phyloP scores from a whole-genome alignment of 2,888 invertebrate species.

The Agriopis marginaria region DNA sequence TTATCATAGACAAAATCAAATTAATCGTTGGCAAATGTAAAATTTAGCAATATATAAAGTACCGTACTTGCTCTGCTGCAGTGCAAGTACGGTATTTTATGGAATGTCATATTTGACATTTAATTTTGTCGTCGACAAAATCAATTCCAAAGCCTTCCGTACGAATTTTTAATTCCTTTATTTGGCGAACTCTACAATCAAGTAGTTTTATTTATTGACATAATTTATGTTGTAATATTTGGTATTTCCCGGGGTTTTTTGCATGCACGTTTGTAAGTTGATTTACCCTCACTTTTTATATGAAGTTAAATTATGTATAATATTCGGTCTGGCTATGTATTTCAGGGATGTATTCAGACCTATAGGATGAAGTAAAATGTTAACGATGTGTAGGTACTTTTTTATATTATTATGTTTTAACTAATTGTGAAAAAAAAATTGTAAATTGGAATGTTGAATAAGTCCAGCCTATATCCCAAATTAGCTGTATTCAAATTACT shows the following conservation, averaged over 20 bases:
- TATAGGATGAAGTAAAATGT: not conserved
- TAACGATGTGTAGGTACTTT: conserved; percentile 2
- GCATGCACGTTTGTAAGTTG: conserved; percentile 44
- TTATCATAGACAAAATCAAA: no score
- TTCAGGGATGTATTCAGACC: not conserved
- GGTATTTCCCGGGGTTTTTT: conserved; percentile 27
- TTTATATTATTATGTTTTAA: conserved; percentile 14
- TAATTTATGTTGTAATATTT: conserved; percentile 12
- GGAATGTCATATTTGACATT: no score
- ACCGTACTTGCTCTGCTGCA: no score
- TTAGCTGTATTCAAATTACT: not conserved
- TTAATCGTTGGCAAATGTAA: no score
- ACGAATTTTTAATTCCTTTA: not conserved
- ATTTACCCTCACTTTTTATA: conserved; percentile 6
- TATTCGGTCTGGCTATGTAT: not conserved
- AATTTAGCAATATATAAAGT: no score
- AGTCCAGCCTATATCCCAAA: conserved; percentile 6
- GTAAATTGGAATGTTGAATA: conserved; percentile 46
- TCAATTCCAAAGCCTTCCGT: not conserved
- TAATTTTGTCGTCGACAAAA: no score
- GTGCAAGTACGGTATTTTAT: no score
- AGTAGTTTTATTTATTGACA: conserved; percentile 2
- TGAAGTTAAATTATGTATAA: conserved; percentile 2
- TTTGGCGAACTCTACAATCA: not conserved
- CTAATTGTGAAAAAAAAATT: conserved; percentile 26